A percentile compares a stretch with the other conserved stretches of the same genome.
Evolutionary conservation across 2,888 invertebrate genomes (phyloP).

Genomic region (Spilarctia lutea): DNA sequence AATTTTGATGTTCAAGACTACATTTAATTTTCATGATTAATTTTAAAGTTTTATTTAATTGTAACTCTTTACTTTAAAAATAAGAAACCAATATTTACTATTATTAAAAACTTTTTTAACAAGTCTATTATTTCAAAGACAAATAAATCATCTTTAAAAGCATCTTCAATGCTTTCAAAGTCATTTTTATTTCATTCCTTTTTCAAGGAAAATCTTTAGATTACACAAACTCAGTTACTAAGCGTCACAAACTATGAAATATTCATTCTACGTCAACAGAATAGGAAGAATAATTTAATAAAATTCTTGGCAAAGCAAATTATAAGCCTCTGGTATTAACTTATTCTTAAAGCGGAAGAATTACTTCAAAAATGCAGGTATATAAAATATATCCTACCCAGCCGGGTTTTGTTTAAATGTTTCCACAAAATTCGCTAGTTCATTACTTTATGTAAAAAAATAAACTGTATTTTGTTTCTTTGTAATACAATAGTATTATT

Average conservation of each 20-base stretch:
- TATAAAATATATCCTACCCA: not conserved
- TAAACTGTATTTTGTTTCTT: too few relatives aligned
- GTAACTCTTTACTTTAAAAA: not conserved
- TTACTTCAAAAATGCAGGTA: not conserved
- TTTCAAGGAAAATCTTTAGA: slow-evolving; percentile 12
- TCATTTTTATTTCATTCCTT: slow-evolving; percentile 6
- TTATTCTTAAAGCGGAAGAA: not conserved
- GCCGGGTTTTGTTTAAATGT: not conserved
- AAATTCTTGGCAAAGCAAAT: slow-evolving; percentile 50
- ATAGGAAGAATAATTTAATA: slow-evolving; percentile 58
- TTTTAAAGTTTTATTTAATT: too few relatives aligned
- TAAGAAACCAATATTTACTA: not conserved
- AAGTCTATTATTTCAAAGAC: not conserved
- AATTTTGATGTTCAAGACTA: too few relatives aligned
- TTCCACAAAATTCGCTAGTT: not conserved
- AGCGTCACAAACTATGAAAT: slow-evolving; percentile 58
- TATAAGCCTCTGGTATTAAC: slow-evolving; percentile 22
- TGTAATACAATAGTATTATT: too few relatives aligned
- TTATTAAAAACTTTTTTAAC: too few relatives aligned
- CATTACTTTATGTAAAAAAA: too few relatives aligned
- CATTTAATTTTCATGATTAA: too few relatives aligned
- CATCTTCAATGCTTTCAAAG: slow-evolving; percentile 6
- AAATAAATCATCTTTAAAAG: not conserved
- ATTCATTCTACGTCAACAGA: slow-evolving; percentile 56
- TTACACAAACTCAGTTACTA: slow-evolving; percentile 35